phyloP scores from a whole-genome alignment of 2,888 invertebrate genomes.

The Heliconius ismenius region DNA sequence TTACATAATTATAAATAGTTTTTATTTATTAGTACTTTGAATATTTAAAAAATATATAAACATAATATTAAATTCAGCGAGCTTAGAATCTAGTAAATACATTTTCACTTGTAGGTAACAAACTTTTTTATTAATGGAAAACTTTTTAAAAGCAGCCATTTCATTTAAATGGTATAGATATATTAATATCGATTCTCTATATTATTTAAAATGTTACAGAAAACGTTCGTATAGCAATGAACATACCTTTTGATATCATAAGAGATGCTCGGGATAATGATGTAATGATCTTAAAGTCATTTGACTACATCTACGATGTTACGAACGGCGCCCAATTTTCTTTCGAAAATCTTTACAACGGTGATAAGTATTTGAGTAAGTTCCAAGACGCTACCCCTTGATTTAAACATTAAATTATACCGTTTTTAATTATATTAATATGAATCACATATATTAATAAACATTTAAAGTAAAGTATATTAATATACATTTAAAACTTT shows the following conservation, averaged over 20 bases:
- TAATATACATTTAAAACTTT: neutral
- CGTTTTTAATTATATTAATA: neutral
- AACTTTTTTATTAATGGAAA: too few relatives aligned
- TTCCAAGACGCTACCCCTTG: neutral
- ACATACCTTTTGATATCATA: conserved; percentile 3
- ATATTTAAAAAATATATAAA: neutral
- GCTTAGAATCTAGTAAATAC: neutral
- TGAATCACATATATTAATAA: too few relatives aligned
- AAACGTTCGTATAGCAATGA: neutral
- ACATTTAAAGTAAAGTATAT: neutral
- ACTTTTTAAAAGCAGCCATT: too few relatives aligned
- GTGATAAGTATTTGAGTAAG: conserved; percentile 5
- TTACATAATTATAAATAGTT: neutral
- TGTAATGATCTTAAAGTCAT: conserved; percentile 1
- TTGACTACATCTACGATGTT: neutral
- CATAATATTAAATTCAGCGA: neutral
- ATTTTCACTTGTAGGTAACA: too few relatives aligned
- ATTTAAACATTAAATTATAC: too few relatives aligned
- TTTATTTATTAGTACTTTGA: neutral
- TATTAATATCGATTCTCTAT: too few relatives aligned
- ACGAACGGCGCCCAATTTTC: neutral
- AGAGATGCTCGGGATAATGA: neutral
- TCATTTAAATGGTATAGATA: too few relatives aligned
- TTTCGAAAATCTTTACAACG: conserved; percentile 1
- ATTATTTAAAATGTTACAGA: conserved; percentile 5